Conservation (phyloP, 2,113 vertebrate species). For the Sisor rabdophorus region DNA sequence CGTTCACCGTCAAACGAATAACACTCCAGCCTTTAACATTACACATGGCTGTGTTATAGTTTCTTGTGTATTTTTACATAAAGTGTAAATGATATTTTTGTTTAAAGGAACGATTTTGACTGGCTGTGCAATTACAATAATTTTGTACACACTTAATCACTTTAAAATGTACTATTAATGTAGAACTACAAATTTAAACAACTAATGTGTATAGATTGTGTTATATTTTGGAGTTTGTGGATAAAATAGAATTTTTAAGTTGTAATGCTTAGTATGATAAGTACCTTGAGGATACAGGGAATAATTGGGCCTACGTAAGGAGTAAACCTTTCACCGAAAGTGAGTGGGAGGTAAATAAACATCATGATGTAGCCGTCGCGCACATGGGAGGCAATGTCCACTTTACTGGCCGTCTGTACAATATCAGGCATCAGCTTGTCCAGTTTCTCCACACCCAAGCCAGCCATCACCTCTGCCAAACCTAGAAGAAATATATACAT, state of each 20-base stretch:
- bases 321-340: constrained; percentile 94
- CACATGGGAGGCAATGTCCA: constrained; percentile 95
- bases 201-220: too few species aligned
- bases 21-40: too few species aligned
- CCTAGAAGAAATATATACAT: constrained; percentile 72
- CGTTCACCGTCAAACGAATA: too few species aligned
- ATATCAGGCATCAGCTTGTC: constrained; percentile 98
- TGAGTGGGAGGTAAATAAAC: constrained; percentile 98
- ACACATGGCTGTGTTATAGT: too few species aligned
- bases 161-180: background rate
- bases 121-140: background rate
- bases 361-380: constrained; percentile 99
- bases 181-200: background rate
- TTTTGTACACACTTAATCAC: background rate
- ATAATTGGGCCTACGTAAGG: constrained; percentile 97
- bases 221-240: too few species aligned
- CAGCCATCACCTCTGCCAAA: constrained; percentile 96
- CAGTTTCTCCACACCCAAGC: constrained; percentile 94
- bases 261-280: too few species aligned
- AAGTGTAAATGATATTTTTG: too few species aligned
- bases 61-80: too few species aligned
- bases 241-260: too few species aligned
- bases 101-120: background rate
- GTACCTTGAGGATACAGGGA: constrained; percentile 96
- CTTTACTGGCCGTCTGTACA: constrained; percentile 92